phyloP scores from a whole-genome alignment of 1,140 invertebrate species.

The Solenopsis invicta region DNA sequence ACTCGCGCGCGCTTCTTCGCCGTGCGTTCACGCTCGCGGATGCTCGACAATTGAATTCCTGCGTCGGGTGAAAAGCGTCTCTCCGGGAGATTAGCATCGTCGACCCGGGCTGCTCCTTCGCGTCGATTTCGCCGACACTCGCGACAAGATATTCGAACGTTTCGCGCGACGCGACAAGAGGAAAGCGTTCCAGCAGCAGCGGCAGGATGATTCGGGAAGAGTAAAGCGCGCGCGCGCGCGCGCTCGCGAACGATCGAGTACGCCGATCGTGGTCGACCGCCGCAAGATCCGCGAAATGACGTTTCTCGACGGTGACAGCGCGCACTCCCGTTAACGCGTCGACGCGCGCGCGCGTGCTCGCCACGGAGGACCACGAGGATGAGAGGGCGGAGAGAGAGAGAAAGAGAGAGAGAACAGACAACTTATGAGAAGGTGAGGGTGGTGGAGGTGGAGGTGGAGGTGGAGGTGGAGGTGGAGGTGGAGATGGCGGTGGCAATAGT shows the following conservation, averaged over 20 bases:
- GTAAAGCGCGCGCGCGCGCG: neutral
- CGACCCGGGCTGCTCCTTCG: neutral
- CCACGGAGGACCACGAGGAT: constrained; percentile 24
- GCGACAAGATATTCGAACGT: constrained; percentile 1
- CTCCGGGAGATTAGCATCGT: neutral
- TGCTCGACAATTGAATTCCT: neutral
- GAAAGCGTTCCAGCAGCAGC: neutral
- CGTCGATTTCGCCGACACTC: constrained; percentile 22
- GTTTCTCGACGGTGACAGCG: constrained; percentile 61
- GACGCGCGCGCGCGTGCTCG: constrained; percentile 35
- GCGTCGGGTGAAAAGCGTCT: neutral
- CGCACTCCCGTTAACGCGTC: constrained; percentile 67
- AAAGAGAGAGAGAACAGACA: constrained; percentile 3
- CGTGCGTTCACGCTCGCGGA: neutral
- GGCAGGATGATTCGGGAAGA: neutral
- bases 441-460: neutral
- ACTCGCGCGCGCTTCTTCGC: neutral
- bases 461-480: constrained; percentile 41
- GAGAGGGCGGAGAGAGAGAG: constrained; percentile 52
- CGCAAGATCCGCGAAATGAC: constrained; percentile 45
- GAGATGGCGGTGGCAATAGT: constrained; percentile 20
- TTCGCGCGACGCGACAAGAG: neutral
- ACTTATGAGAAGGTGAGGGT: constrained; percentile 45
- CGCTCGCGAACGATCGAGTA: neutral
- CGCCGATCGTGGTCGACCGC: constrained; percentile 44